Evolutionary conservation across 2,888 invertebrate genomes (phyloP).

Genomic region (Endomychus coccineus): DNA sequence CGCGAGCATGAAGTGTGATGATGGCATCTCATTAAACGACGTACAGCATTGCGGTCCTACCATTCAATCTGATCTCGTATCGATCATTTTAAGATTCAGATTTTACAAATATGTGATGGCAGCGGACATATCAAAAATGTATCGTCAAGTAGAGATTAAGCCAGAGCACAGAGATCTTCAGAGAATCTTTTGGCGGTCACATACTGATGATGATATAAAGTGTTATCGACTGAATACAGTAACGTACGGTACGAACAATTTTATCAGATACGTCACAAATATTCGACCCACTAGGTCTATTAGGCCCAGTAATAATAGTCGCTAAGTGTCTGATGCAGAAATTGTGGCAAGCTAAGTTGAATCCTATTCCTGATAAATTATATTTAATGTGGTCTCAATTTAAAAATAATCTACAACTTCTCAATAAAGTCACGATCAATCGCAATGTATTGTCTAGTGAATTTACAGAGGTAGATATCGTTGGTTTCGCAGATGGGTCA

Average conservation of each 20-base stretch:
- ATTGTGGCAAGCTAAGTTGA: too few relatives aligned
- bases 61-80: background rate
- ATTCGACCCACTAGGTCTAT: too few relatives aligned
- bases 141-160: background rate
- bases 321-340: too few relatives aligned
- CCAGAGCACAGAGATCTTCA: slow-evolving; percentile 1
- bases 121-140: background rate
- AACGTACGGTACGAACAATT: background rate
- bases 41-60: background rate
- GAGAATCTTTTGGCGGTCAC: background rate
- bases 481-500: too few relatives aligned
- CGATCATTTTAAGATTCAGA: slow-evolving; percentile 1
- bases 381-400: too few relatives aligned
- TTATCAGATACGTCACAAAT: too few relatives aligned
- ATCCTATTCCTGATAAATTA: too few relatives aligned
- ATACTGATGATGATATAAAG: background rate
- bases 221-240: background rate
- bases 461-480: too few relatives aligned
- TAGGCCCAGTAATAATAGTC: too few relatives aligned
- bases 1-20: background rate
- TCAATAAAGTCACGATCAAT: too few relatives aligned
- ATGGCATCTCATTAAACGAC: background rate
- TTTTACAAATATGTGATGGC: background rate
- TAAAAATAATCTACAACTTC: too few relatives aligned
- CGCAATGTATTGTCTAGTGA: too few relatives aligned